These are phyloP conservation scores for Amiota communis DNA, from an alignment of 2,888 invertebrate genomes.

Conservation along the genomic window DNA sequence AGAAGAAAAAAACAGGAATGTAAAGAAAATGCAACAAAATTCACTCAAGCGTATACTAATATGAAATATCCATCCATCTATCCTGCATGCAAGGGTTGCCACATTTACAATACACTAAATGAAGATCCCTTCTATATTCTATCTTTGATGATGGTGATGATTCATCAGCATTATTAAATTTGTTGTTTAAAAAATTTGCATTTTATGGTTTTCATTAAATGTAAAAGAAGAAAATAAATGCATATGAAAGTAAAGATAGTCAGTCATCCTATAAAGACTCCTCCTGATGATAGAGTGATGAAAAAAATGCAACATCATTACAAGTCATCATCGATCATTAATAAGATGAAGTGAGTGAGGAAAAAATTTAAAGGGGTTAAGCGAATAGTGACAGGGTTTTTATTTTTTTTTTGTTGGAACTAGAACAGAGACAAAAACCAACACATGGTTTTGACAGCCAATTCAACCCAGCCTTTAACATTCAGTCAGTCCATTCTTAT, in stretches of 20 bases:
- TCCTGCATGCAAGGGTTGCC: conserved; percentile 5
- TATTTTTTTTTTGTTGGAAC: no score
- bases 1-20: no score
- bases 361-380: neutral
- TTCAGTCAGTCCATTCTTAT: no score
- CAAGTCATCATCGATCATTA: conserved; percentile 54
- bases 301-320: conserved; percentile 55
- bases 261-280: neutral
- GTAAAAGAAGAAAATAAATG: neutral
- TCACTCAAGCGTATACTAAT: conserved; percentile 1
- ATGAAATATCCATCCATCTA: neutral
- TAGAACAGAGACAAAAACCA: neutral
- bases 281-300: neutral
- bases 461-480: no score
- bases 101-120: neutral
- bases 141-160: conserved; percentile 5
- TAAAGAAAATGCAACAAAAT: conserved; percentile 22
- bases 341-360: conserved; percentile 8
- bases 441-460: neutral
- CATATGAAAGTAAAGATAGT: neutral
- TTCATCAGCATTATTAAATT: conserved; percentile 23
- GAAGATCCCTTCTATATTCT: neutral
- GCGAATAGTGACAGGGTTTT: neutral
- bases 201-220: conserved; percentile 25
- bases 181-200: conserved; percentile 23